Percentiles rank a stretch among this genome's conserved stretches.
These are phyloP conservation scores for Resseliella maxima DNA, from an alignment of 2,888 invertebrate genomes.

Conservation along the genomic window DNA sequence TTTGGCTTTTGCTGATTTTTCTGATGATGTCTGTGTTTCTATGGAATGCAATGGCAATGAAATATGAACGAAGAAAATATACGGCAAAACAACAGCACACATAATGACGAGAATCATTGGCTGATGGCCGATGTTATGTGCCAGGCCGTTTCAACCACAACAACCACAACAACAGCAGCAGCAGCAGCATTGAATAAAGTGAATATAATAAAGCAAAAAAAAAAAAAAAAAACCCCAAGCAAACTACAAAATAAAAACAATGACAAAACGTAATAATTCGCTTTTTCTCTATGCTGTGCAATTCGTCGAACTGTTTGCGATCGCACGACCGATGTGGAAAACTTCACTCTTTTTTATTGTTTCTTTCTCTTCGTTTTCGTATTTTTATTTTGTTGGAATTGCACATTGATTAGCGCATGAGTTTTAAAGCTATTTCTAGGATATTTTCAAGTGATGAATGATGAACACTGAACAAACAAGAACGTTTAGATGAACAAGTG, in stretches of 20 bases:
- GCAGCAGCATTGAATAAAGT: not conserved
- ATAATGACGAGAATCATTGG: slow-evolving; percentile 49
- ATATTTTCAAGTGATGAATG: not conserved
- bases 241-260: slow-evolving; percentile 30
- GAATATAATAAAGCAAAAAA: not conserved
- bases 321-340: not conserved
- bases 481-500: not conserved
- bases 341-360: not conserved
- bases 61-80: slow-evolving; percentile 30
- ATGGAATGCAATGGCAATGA: slow-evolving; percentile 50
- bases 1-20: not conserved
- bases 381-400: not conserved
- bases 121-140: slow-evolving; percentile 29
- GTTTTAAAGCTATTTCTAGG: not conserved
- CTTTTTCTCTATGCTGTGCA: slow-evolving; percentile 12
- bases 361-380: not conserved
- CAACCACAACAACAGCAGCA: not conserved
- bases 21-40: slow-evolving; percentile 51
- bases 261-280: slow-evolving; percentile 49
- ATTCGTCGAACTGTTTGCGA: not conserved
- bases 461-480: too few relatives aligned
- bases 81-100: slow-evolving; percentile 49
- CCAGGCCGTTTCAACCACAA: not conserved
- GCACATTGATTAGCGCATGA: not conserved
- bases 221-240: not conserved